Percentiles rank a stretch among this genome's conserved stretches.
Conservation (phyloP, 1,140 invertebrate species). For the Homarus americanus region DNA sequence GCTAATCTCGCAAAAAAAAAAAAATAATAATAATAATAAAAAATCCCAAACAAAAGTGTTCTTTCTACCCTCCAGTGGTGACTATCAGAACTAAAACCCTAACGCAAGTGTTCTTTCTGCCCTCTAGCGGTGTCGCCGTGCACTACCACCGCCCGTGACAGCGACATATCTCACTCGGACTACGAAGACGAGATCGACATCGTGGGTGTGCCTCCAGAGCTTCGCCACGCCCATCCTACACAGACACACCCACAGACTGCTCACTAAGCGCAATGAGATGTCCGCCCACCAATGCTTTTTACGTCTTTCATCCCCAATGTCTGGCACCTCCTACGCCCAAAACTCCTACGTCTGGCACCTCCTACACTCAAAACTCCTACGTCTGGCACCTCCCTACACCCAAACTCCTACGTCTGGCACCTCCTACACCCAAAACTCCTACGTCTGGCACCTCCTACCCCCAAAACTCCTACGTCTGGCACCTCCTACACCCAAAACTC, state of each 20-base stretch:
- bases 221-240: conserved; percentile 48
- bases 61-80: not conserved
- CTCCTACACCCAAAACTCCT: not conserved
- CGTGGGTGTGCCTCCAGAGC: conserved; percentile 64
- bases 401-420: no score
- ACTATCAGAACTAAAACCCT: no score
- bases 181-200: conserved; percentile 74
- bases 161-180: conserved; percentile 65
- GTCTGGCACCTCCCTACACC: no score
- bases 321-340: not conserved
- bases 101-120: no score
- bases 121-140: conserved; percentile 41
- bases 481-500: not conserved
- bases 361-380: not conserved
- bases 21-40: no score
- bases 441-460: not conserved
- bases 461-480: not conserved
- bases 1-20: no score
- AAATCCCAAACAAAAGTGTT: no score
- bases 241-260: conserved; percentile 44
- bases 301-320: not conserved
- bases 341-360: not conserved
- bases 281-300: no score
- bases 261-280: no score
- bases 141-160: conserved; percentile 52